Evolutionary conservation across 2,797 vertebrate species (phyloP).

Genomic region (Acipenser oxyrinchus): DNA sequence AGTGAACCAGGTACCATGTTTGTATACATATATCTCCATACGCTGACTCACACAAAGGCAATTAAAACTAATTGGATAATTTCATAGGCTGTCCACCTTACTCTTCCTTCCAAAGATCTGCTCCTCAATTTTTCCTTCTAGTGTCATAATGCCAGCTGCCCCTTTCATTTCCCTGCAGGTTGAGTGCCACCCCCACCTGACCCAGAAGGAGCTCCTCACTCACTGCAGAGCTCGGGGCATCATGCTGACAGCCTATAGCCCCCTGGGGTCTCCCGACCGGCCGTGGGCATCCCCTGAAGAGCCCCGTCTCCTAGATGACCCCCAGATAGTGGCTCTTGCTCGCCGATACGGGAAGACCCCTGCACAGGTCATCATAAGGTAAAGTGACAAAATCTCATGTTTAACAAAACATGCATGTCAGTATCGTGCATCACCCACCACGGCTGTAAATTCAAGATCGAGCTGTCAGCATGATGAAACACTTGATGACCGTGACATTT

Average conservation of each 20-base stretch:
- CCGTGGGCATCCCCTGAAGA: constrained; percentile 56
- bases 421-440: too few relatives aligned
- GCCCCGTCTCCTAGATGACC: constrained; percentile 49
- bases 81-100: not conserved
- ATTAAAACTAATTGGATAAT: not conserved
- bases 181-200: constrained; percentile 60
- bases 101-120: not conserved
- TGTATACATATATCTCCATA: too few relatives aligned
- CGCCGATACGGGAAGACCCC: constrained; percentile 43
- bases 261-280: constrained; percentile 59
- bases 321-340: constrained; percentile 36
- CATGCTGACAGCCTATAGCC: constrained; percentile 59
- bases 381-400: not conserved
- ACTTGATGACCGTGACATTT: too few relatives aligned
- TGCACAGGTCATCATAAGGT: constrained; percentile 60
- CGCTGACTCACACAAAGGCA: not conserved
- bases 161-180: constrained; percentile 38
- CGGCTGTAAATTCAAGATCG: too few relatives aligned
- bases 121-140: not conserved
- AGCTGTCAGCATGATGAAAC: too few relatives aligned
- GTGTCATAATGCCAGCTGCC: not conserved
- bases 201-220: constrained; percentile 48
- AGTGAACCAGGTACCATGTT: constrained; percentile 52
- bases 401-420: too few relatives aligned
- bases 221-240: constrained; percentile 44